These are phyloP conservation scores for Cotesia glomerata DNA, from an alignment of 1,140 invertebrate genomes.

Conservation along the genomic window DNA sequence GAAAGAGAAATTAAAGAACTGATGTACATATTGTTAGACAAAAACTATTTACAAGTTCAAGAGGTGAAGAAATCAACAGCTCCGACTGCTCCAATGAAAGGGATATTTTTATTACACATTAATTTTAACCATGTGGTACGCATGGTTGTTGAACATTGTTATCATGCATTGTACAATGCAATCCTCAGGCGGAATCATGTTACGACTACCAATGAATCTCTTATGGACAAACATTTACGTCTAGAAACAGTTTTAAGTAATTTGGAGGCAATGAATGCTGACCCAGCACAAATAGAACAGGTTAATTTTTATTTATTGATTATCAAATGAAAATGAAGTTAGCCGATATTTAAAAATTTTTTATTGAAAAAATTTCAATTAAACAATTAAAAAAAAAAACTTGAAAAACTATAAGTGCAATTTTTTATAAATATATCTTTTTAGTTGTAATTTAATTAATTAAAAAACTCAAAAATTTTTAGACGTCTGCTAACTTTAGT, in stretches of 20 bases:
- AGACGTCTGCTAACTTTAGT: no score
- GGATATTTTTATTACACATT: conserved; percentile 78
- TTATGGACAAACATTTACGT: conserved; percentile 85
- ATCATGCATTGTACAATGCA: conserved; percentile 78
- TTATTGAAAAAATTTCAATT: no score
- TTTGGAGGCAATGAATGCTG: conserved; percentile 76
- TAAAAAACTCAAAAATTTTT: no score
- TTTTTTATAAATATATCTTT: no score
- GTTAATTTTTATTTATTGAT: conserved; percentile 55
- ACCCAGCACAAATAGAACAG: conserved; percentile 78
- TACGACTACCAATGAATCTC: conserved; percentile 70
- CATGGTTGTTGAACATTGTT: conserved; percentile 76
- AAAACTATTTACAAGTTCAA: conserved; percentile 80
- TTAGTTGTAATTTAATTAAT: no score
- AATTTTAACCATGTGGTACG: conserved; percentile 74
- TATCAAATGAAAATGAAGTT: no score
- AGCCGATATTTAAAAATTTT: no score
- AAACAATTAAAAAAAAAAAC: no score
- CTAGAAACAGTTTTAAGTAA: conserved; percentile 80
- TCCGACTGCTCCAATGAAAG: conserved; percentile 68
- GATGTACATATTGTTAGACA: conserved; percentile 80
- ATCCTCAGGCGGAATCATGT: conserved; percentile 70
- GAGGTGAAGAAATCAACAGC: conserved; percentile 63
- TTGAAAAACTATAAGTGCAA: no score
- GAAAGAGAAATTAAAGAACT: conserved; percentile 86